Evolutionary conservation across 1,140 invertebrate species (phyloP).

Genomic region (Diabrotica virgifera): DNA sequence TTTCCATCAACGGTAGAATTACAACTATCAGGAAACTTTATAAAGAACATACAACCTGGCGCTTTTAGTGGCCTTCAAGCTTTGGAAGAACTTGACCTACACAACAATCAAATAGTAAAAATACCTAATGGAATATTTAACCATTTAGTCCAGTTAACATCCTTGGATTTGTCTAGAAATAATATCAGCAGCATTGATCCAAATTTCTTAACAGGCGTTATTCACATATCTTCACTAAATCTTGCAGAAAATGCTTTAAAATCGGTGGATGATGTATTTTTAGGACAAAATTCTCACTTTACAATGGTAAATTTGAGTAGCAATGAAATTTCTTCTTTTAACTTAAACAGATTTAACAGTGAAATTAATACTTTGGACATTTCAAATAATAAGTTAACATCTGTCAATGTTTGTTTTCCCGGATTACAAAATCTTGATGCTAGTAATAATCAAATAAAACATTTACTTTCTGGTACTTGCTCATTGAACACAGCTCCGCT

Average conservation of each 20-base stretch:
- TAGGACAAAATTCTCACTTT: background rate
- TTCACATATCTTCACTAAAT: background rate
- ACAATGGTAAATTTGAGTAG: background rate
- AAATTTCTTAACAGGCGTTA: background rate
- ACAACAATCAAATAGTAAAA: background rate
- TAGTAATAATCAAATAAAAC: background rate
- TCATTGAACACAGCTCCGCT: background rate
- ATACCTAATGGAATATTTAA: background rate
- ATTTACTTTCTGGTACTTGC: background rate
- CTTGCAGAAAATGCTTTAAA: conserved; percentile 7
- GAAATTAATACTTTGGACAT: conserved; percentile 1
- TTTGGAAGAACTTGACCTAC: background rate
- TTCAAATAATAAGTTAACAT: conserved; percentile 3
- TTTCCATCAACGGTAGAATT: background rate
- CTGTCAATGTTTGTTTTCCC: background rate
- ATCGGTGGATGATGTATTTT: background rate
- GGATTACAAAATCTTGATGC: background rate
- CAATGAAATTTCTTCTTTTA: background rate
- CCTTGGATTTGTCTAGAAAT: conserved; percentile 7
- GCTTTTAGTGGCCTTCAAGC: background rate
- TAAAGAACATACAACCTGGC: background rate
- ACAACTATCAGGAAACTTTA: background rate
- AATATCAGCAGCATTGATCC: background rate
- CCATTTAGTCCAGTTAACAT: conserved; percentile 6
- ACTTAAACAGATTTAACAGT: background rate